Evolutionary conservation across 2,113 vertebrate species (phyloP).

Genomic region (Scomber colias): DNA sequence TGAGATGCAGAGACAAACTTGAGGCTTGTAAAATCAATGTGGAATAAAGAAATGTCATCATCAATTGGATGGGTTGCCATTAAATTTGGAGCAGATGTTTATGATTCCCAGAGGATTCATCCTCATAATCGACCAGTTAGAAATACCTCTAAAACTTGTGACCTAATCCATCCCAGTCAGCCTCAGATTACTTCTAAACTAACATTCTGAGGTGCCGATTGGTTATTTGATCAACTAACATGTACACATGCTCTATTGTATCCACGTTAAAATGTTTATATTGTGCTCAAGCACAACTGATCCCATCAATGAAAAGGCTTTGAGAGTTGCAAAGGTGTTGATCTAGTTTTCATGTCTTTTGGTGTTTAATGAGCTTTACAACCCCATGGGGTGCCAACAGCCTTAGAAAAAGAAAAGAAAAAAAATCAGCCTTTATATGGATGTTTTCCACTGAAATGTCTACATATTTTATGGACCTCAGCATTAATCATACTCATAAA

Average conservation of each 20-base stretch:
- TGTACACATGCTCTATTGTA: background rate
- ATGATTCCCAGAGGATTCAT: background rate
- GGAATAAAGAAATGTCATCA: background rate
- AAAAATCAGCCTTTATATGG: background rate
- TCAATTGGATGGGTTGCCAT: background rate
- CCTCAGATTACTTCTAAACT: background rate
- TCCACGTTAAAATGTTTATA: conserved; percentile 12
- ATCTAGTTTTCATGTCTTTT: conserved; percentile 32
- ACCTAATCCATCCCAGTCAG: no score
- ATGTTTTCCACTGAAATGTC: conserved; percentile 1
- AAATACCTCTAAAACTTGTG: no score
- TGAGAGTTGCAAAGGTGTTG: conserved; percentile 22
- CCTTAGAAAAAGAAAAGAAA: conserved; percentile 22
- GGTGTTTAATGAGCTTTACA: conserved; percentile 39
- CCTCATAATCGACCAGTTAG: background rate
- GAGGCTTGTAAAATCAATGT: background rate
- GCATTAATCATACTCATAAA: background rate
- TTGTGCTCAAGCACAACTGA: conserved; percentile 13
- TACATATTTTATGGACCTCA: background rate
- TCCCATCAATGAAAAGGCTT: conserved; percentile 3
- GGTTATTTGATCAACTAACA: background rate
- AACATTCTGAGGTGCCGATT: background rate
- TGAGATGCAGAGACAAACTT: background rate
- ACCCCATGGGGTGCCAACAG: conserved; percentile 4
- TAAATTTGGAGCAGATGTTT: background rate